Percentiles rank a stretch among this genome's conserved stretches.
These are phyloP conservation scores for Merluccius polli DNA, from an alignment of 2,797 vertebrate genomes.

Conservation along the genomic window DNA sequence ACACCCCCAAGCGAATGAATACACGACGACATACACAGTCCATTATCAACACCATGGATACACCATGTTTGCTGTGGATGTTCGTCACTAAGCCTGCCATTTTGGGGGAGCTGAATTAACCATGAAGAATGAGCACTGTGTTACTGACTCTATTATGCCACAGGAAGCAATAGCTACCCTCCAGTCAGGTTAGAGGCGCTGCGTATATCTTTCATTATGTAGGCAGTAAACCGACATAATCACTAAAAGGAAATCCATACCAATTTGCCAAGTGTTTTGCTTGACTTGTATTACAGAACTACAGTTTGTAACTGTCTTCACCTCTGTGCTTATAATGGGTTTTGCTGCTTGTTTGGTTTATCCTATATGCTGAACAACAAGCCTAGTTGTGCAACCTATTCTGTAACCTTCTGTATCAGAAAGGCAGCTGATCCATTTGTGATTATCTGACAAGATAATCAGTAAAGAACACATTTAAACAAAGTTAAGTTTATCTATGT, in stretches of 20 bases:
- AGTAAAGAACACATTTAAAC: neutral
- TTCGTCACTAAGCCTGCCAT: no score
- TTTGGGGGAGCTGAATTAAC: no score
- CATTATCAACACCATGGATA: no score
- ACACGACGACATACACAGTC: no score
- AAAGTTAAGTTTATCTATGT: neutral
- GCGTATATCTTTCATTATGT: neutral
- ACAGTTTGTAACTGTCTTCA: neutral
- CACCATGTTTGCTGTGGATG: no score
- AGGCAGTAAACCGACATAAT: neutral
- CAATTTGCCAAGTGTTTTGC: neutral
- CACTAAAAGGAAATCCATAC: neutral
- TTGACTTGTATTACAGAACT: neutral
- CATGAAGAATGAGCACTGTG: neutral
- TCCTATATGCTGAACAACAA: neutral
- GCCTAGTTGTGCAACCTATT: neutral
- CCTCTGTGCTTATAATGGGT: neutral
- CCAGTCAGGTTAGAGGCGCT: neutral
- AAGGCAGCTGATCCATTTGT: constrained; percentile 3
- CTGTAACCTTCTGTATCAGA: neutral
- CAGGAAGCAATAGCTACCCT: neutral
- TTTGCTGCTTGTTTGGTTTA: neutral
- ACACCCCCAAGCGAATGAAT: no score
- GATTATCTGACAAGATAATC: neutral
- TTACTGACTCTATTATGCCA: neutral